A percentile compares a stretch with the other conserved stretches of the same genome.
Evolutionary conservation across 2,113 vertebrate genomes (phyloP).

Genomic region (Pomatostomus ruficeps): DNA sequence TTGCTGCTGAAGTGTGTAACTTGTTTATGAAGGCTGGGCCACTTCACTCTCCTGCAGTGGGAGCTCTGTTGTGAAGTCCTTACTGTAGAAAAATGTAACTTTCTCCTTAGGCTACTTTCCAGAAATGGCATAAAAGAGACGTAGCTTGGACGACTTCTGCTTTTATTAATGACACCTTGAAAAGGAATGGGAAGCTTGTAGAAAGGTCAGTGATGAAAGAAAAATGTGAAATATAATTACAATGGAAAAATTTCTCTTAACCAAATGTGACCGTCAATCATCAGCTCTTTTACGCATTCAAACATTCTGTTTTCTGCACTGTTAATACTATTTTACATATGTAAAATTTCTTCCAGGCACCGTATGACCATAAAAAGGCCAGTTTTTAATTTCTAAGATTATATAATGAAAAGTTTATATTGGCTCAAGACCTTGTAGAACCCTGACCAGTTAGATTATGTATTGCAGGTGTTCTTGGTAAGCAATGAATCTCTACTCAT

Average conservation of each 20-base stretch:
- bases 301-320: background rate
- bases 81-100: background rate
- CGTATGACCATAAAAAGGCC: background rate
- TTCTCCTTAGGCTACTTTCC: background rate
- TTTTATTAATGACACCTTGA: constrained; percentile 8
- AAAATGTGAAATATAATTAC: background rate
- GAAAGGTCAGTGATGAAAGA: constrained; percentile 15
- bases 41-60: background rate
- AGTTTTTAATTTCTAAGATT: background rate
- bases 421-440: background rate
- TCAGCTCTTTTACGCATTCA: background rate
- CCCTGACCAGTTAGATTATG: background rate
- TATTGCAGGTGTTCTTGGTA: background rate
- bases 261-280: background rate
- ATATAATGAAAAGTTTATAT: background rate
- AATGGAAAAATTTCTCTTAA: background rate
- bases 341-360: background rate
- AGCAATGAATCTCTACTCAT: background rate
- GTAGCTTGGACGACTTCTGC: background rate
- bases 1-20: background rate
- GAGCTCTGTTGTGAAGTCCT: background rate
- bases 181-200: background rate
- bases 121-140: background rate
- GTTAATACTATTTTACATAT: background rate
- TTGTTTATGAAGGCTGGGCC: background rate